Percentiles rank a stretch among this genome's conserved stretches.
Conservation (phyloP, 2,888 invertebrate species). For the Caenorhabditis afra region DNA sequence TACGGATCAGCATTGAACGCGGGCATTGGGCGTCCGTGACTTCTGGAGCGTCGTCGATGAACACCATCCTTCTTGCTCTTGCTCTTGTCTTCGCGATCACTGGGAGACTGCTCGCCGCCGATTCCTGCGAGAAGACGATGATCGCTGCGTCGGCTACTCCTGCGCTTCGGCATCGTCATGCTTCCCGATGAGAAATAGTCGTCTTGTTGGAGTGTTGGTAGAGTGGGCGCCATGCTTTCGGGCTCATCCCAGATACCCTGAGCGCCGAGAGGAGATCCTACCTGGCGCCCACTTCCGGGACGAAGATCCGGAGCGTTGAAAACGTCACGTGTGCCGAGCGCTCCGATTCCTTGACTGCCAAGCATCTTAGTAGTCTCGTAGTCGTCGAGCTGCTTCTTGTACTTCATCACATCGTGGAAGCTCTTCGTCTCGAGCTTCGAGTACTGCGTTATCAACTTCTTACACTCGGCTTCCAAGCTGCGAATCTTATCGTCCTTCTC, state of each 20-base stretch:
- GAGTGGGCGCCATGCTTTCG: slow-evolving; percentile 11
- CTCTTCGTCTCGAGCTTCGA: slow-evolving; percentile 61
- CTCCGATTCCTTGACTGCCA: not conserved
- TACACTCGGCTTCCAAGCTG: slow-evolving; percentile 57
- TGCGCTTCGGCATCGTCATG: slow-evolving; percentile 32
- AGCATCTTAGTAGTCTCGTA: slow-evolving; percentile 30
- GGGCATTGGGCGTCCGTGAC: slow-evolving; percentile 65
- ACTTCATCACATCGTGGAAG: slow-evolving; percentile 62
- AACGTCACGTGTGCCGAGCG: slow-evolving; percentile 2
- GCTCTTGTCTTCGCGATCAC: slow-evolving; percentile 60
- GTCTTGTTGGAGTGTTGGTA: slow-evolving; percentile 20
- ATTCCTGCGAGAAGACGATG: slow-evolving; percentile 21
- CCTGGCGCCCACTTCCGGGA: not conserved
- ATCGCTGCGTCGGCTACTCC: slow-evolving; percentile 54
- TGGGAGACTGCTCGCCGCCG: slow-evolving; percentile 55
- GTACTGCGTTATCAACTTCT: slow-evolving; percentile 57
- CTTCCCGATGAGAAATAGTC: slow-evolving; percentile 48
- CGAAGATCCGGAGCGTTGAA: slow-evolving; percentile 3
- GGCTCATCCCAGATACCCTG: slow-evolving; percentile 68
- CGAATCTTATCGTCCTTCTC: slow-evolving; percentile 63
- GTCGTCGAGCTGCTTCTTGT: slow-evolving; percentile 56
- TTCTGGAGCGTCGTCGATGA: slow-evolving; percentile 64
- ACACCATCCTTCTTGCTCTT: slow-evolving; percentile 50
- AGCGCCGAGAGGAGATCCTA: slow-evolving; percentile 23
- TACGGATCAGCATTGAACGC: slow-evolving; percentile 44